Evolutionary conservation across 2,888 invertebrate species (phyloP).

Genomic region (Meteorus colon): DNA sequence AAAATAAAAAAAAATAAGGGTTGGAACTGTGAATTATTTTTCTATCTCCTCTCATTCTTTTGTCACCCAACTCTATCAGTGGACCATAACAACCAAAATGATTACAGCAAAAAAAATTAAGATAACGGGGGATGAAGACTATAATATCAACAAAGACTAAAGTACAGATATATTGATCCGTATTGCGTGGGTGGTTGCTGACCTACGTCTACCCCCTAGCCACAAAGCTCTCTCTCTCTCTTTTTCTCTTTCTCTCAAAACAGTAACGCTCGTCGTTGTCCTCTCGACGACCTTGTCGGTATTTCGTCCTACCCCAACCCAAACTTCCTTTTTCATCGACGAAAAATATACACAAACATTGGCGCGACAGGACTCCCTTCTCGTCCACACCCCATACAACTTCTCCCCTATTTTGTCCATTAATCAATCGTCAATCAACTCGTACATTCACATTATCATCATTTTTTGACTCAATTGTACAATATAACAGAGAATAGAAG

Average conservation of each 20-base stretch:
- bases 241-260: background rate
- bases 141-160: background rate
- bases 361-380: slow-evolving; percentile 30
- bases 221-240: slow-evolving; percentile 23
- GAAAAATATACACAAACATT: slow-evolving; percentile 48
- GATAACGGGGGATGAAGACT: slow-evolving; percentile 31
- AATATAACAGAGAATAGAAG: background rate
- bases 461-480: background rate
- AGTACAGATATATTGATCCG: slow-evolving; percentile 56
- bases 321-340: slow-evolving; percentile 56
- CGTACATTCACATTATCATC: background rate
- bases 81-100: background rate
- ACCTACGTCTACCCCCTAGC: slow-evolving; percentile 66
- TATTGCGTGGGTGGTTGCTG: slow-evolving; percentile 67
- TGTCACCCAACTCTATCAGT: background rate
- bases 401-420: slow-evolving; percentile 15
- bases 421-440: background rate
- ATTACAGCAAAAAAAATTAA: slow-evolving; percentile 15
- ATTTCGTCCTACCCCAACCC: slow-evolving; percentile 67
- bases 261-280: slow-evolving; percentile 51
- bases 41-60: background rate
- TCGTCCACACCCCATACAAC: slow-evolving; percentile 40
- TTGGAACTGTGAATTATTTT: background rate
- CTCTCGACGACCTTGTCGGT: slow-evolving; percentile 65
- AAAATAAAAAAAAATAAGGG: background rate